phyloP scores from a whole-genome alignment of 2,797 vertebrate species.

The Todus mexicanus region DNA sequence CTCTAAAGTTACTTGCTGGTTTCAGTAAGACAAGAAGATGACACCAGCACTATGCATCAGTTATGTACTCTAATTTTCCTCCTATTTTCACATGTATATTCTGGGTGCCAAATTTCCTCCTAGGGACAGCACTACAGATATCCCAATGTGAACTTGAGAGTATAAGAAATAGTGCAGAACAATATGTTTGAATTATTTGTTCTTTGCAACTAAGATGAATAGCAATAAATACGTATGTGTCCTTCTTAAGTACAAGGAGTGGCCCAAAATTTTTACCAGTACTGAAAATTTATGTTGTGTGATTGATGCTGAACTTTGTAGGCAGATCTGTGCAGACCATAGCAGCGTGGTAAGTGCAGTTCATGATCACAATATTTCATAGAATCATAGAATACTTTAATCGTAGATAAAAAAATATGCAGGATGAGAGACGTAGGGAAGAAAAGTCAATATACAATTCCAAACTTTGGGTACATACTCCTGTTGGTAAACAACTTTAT shows the following conservation, averaged over 20 bases:
- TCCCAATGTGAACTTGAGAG: neutral
- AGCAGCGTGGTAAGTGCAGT: neutral
- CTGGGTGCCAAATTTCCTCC: neutral
- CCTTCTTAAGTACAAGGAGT: neutral
- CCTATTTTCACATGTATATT: neutral
- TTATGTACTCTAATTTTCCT: neutral
- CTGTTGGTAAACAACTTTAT: constrained; percentile 24
- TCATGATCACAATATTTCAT: neutral
- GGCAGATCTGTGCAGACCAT: neutral
- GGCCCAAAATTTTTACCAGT: neutral
- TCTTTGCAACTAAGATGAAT: neutral
- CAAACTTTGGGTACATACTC: neutral
- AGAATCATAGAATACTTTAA: neutral
- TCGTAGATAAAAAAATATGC: neutral
- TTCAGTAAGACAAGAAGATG: neutral
- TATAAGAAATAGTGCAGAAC: neutral
- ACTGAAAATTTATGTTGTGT: neutral
- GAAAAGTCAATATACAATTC: neutral
- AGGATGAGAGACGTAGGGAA: neutral
- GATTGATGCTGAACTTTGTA: neutral
- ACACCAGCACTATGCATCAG: neutral
- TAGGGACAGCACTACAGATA: neutral
- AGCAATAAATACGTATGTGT: neutral
- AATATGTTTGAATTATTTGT: neutral
- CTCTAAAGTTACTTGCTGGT: neutral